phyloP scores from a whole-genome alignment of 2,797 vertebrate species.

The Anableps anableps region DNA sequence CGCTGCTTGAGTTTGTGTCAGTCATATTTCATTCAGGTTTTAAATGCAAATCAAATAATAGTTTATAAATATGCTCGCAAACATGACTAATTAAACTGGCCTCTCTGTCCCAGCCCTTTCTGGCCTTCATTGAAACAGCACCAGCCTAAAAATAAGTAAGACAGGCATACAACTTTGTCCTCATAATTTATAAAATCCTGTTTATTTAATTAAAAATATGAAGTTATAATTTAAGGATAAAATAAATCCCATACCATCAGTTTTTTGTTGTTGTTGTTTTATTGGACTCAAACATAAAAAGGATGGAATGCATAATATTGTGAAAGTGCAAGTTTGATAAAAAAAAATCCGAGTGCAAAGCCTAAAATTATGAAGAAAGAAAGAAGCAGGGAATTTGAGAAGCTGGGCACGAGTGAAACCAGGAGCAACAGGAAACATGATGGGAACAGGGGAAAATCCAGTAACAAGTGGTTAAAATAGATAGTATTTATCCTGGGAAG shows the following conservation, averaged over 20 bases:
- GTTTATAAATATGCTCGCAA: background rate
- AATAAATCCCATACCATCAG: background rate
- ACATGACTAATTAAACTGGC: background rate
- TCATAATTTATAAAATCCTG: background rate
- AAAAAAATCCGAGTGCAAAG: background rate
- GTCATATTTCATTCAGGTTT: background rate
- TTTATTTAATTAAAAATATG: background rate
- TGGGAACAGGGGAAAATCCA: no score
- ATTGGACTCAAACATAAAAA: background rate
- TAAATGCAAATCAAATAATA: background rate
- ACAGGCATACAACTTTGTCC: background rate
- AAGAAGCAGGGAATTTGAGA: background rate
- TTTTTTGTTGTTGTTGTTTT: background rate
- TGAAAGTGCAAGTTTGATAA: background rate
- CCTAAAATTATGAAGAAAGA: background rate
- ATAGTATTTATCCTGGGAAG: background rate
- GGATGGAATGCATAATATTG: no score
- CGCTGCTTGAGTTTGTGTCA: background rate
- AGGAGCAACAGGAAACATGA: background rate
- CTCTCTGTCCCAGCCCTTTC: background rate
- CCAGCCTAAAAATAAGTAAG: background rate
- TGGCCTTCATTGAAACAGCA: background rate
- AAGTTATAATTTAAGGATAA: background rate
- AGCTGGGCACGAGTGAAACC: background rate
- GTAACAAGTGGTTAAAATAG: no score